A percentile compares a stretch with the other conserved stretches of the same genome.
phyloP scores from a whole-genome alignment of 1,140 invertebrate species.

The Gonatopus flavifemur region DNA sequence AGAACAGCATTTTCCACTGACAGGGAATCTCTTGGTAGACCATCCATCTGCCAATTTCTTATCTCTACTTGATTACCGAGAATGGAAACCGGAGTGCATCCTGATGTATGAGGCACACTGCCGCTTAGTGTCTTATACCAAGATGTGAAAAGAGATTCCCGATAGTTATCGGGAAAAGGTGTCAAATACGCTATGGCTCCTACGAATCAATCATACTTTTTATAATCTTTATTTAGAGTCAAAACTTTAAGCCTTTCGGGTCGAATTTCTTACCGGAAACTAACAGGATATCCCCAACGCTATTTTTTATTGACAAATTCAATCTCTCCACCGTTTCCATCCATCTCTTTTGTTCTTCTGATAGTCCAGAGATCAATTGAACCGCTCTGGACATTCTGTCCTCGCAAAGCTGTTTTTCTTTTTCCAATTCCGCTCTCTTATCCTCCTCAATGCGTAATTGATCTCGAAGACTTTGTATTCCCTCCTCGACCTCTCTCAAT shows the following conservation, averaged over 20 bases:
- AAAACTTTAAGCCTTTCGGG: background rate
- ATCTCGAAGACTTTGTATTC: conserved; percentile 67
- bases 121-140: conserved; percentile 35
- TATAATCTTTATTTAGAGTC: background rate
- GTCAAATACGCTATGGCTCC: conserved; percentile 73
- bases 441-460: conserved; percentile 66
- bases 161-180: conserved; percentile 65
- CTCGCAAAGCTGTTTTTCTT: conserved; percentile 74
- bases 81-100: conserved; percentile 62
- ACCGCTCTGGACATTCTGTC: conserved; percentile 77
- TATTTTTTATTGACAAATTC: conserved; percentile 65
- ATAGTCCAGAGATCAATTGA: conserved; percentile 65
- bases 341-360: conserved; percentile 67
- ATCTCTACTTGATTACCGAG: conserved; percentile 67
- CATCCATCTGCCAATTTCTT: conserved; percentile 68
- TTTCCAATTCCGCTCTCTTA: conserved; percentile 69
- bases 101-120: conserved; percentile 60
- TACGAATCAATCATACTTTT: conserved; percentile 59
- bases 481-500: conserved; percentile 62
- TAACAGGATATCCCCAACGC: conserved; percentile 64
- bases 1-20: conserved; percentile 73
- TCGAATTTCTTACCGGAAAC: conserved; percentile 50
- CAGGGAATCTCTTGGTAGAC: conserved; percentile 67
- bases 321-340: conserved; percentile 66
- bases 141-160: conserved; percentile 38